Evolutionary conservation across 2,888 invertebrate species (phyloP), one percentile per base, ranked within the genome.

Genomic region (Nemurella pictetii): DNA sequence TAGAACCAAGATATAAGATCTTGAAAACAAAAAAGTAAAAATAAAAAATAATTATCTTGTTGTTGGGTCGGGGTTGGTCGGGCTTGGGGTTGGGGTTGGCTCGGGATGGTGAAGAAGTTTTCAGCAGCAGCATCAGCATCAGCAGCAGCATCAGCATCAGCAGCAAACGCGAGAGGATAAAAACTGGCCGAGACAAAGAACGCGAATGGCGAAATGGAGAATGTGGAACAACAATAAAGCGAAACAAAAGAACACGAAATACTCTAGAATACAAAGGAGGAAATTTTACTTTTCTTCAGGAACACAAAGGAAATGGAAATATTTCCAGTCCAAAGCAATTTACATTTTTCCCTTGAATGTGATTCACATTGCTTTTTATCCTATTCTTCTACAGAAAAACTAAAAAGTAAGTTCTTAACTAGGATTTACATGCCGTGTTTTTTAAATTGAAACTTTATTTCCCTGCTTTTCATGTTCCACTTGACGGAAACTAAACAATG

Each of bases 161-260:
- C 74, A 15, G 5, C n/a, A 20, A 74, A 26, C 26, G 25, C 7
- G 78, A n/a, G 78, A 30, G 78, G 78, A 30, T 78, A 78, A 78
- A 78, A 78, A 78, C 30, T 78, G 29, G 78, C 55, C 55, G 55
- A 85, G 83, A 85, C 85, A 85, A 85, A 85, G 85, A 77, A 72
- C 75, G 85, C 85, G 80, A 78, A 83, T 83, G 84, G 84, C 80
- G 83, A 85, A 83, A 86, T 83, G 83, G 82, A 84, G 86, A 86
- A 86, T 85, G 83, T 81, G 81, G 85, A 86, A 86, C 85, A 85
- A 86, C 84, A 83, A 85, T 77, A 85, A 85, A 85, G 84, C 84
- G 85, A 86, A 86, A 84, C 85, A 86, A 86, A 86, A 83, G 86
- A 85, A 85, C 83, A 83, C 83, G 84, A 84, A 85, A 80, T 83